Conservation (phyloP, 2,113 vertebrate genomes). For the Struthidea cinerea region DNA sequence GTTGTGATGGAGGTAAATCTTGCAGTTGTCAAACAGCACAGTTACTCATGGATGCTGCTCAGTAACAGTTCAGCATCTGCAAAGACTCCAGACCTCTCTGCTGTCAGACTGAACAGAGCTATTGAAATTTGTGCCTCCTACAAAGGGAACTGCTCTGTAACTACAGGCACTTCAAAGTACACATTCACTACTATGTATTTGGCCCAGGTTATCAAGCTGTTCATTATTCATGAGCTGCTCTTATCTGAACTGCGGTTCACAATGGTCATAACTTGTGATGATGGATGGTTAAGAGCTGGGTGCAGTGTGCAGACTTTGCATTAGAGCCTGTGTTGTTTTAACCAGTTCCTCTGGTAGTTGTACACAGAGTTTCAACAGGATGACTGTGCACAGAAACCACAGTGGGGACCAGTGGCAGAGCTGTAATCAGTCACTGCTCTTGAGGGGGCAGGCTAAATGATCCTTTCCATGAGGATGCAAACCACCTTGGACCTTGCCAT, state of each 20-base stretch:
- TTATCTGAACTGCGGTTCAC: not conserved
- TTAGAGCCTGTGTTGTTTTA: not conserved
- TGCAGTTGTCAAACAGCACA: not conserved
- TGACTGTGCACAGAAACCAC: not conserved
- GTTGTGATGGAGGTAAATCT: not conserved
- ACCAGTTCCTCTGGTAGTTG: not conserved
- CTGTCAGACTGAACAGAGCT: not conserved
- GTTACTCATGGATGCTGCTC: not conserved
- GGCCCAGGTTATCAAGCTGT: not conserved
- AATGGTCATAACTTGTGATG: not conserved
- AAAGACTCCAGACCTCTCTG: not conserved
- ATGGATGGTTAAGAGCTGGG: not conserved
- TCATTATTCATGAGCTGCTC: conserved; percentile 2
- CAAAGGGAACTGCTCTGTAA: accelerated
- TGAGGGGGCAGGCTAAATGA: not conserved
- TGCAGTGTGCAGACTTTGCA: not conserved
- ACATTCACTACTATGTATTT: not conserved
- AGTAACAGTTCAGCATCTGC: not conserved
- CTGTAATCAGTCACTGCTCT: not conserved
- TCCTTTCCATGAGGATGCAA: not conserved
- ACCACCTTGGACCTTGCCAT: not conserved
- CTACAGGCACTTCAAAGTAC: not conserved
- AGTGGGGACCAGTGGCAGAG: not conserved
- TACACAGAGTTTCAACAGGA: not conserved
- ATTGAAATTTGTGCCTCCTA: not conserved